Evolutionary conservation across 2,797 vertebrate species (phyloP).

Genomic region (Coregonus suidteri): DNA sequence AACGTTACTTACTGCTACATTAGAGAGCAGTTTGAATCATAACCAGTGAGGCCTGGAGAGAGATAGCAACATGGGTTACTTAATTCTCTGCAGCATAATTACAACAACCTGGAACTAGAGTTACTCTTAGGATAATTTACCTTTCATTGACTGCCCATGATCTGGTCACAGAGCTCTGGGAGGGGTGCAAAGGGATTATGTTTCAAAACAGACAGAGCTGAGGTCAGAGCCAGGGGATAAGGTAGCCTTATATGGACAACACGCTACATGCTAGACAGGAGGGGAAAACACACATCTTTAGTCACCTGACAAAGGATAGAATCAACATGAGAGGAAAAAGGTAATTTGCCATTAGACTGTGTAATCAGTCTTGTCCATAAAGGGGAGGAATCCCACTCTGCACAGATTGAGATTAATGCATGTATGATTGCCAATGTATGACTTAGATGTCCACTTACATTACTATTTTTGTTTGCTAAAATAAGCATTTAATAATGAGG

Average conservation of each 20-base stretch:
- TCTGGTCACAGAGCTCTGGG: background rate
- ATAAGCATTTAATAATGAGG: conserved; percentile 21
- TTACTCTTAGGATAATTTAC: background rate
- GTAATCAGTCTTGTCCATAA: conserved; percentile 1
- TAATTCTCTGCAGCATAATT: background rate
- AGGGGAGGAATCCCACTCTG: background rate
- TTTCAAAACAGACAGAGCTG: background rate
- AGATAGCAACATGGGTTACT: background rate
- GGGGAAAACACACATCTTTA: background rate
- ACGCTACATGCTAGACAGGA: background rate
- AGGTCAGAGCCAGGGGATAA: conserved; percentile 27
- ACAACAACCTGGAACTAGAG: background rate
- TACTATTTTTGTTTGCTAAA: conserved; percentile 34
- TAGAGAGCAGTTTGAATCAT: background rate
- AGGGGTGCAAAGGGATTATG: background rate
- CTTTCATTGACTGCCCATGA: background rate
- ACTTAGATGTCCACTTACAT: conserved; percentile 16
- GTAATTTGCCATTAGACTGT: background rate
- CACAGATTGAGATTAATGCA: background rate
- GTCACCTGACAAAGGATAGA: conserved; percentile 1
- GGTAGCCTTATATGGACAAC: background rate
- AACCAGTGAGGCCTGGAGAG: background rate
- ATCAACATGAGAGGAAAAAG: background rate
- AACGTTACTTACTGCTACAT: too few species aligned
- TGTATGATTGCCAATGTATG: background rate